Percentiles rank a stretch among this genome's conserved stretches.
Conservation (phyloP, 2,797 vertebrate species). For the Fringilla coelebs region DNA sequence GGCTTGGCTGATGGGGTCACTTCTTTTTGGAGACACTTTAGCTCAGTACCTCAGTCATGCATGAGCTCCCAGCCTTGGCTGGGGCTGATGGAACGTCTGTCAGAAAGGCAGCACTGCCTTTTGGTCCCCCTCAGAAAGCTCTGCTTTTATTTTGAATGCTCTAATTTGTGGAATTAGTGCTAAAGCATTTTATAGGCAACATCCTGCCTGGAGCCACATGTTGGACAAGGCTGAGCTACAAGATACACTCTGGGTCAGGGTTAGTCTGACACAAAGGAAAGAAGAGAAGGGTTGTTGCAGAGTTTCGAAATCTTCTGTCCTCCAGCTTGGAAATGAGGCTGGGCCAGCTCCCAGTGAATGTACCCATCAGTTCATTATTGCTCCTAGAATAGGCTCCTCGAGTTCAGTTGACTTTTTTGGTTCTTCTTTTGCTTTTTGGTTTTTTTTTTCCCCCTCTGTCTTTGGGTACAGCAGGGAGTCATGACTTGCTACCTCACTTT, state of each 20-base stretch:
- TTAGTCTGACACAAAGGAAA: not conserved
- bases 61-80: not conserved
- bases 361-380: not conserved
- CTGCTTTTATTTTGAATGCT: slow-evolving; percentile 6
- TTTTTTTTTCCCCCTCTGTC: not conserved
- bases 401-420: not conserved
- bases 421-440: not conserved
- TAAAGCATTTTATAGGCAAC: not conserved
- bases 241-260: not conserved
- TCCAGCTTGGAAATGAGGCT: not conserved
- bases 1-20: not conserved
- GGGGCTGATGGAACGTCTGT: not conserved
- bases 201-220: not conserved
- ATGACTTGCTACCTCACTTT: not conserved
- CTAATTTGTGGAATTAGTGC: not conserved
- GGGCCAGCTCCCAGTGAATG: not conserved
- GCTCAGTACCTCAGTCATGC: not conserved
- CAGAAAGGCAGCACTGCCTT: not conserved
- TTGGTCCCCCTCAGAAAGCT: not conserved
- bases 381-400: not conserved
- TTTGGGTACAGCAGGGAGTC: not conserved
- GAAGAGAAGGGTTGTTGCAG: not conserved
- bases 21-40: fast-evolving
- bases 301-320: not conserved
- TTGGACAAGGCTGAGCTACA: not conserved